Percentiles rank a stretch among this genome's conserved stretches.
phyloP scores from a whole-genome alignment of 2,888 invertebrate genomes.

The Graphium colonna region DNA sequence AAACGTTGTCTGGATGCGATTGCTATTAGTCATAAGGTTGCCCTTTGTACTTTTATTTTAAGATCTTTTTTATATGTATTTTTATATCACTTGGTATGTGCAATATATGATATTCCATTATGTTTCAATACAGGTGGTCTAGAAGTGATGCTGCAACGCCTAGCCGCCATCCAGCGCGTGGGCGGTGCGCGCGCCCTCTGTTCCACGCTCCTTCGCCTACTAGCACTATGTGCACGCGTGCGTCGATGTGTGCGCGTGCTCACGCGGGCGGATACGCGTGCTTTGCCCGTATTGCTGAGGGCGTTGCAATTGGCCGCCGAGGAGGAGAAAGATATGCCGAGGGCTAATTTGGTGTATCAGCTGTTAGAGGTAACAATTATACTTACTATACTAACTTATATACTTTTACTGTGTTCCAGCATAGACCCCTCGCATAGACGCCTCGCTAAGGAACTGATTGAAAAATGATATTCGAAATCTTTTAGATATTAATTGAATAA shows the following conservation, averaged over 20 bases:
- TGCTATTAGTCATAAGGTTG: no score
- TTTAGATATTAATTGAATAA: no score
- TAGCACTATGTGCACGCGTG: slow-evolving; percentile 94
- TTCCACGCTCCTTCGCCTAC: slow-evolving; percentile 93
- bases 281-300: slow-evolving; percentile 90
- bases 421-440: no score
- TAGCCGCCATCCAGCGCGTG: slow-evolving; percentile 92
- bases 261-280: slow-evolving; percentile 90
- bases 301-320: slow-evolving; percentile 85
- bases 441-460: no score
- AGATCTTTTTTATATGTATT: no score
- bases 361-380: slow-evolving; percentile 89
- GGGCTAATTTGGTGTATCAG: slow-evolving; percentile 92
- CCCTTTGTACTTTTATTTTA: no score
- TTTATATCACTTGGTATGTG: no score
- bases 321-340: slow-evolving; percentile 83
- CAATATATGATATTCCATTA: no score
- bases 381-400: no score
- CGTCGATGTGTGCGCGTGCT: slow-evolving; percentile 93
- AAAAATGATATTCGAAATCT: no score
- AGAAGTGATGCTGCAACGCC: slow-evolving; percentile 90
- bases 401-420: no score
- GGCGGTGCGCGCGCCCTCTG: slow-evolving; percentile 92
- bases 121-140: slow-evolving; percentile 80
- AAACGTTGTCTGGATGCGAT: no score